phyloP scores from a whole-genome alignment of 2,113 vertebrate species.

The Hyperopisus bebe region DNA sequence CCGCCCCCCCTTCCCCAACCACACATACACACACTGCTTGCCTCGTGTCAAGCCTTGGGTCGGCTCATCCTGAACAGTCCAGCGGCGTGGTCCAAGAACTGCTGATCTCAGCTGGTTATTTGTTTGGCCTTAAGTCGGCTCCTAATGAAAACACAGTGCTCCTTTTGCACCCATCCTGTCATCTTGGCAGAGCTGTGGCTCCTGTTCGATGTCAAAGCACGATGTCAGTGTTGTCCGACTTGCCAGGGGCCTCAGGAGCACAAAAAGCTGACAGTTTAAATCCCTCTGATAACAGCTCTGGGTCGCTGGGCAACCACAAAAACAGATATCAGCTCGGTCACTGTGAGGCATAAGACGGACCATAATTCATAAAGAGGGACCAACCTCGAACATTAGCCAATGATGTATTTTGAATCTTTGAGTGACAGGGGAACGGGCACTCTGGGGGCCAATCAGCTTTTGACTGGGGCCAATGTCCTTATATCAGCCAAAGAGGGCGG shows the following conservation, averaged over 20 bases:
- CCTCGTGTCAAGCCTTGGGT: not conserved
- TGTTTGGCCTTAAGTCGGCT: constrained; percentile 1
- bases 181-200: not conserved
- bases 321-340: not conserved
- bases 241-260: constrained; percentile 22
- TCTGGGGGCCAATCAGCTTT: not conserved
- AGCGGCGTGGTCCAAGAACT: not conserved
- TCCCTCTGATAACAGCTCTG: constrained; percentile 23
- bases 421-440: not conserved
- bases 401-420: not conserved
- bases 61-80: not conserved
- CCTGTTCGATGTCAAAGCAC: not conserved
- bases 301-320: not conserved
- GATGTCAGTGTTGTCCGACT: not conserved
- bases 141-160: not conserved
- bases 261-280: constrained; percentile 32
- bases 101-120: constrained; percentile 9
- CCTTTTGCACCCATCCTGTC: not conserved
- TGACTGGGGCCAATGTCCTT: not conserved
- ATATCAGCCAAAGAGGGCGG: not conserved
- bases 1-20: not conserved
- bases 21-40: not conserved
- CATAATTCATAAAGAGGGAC: not conserved
- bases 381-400: not conserved
- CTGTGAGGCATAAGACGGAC: not conserved